phyloP scores from a whole-genome alignment of 2,888 invertebrate species.

The Iselma pallidipennis region DNA sequence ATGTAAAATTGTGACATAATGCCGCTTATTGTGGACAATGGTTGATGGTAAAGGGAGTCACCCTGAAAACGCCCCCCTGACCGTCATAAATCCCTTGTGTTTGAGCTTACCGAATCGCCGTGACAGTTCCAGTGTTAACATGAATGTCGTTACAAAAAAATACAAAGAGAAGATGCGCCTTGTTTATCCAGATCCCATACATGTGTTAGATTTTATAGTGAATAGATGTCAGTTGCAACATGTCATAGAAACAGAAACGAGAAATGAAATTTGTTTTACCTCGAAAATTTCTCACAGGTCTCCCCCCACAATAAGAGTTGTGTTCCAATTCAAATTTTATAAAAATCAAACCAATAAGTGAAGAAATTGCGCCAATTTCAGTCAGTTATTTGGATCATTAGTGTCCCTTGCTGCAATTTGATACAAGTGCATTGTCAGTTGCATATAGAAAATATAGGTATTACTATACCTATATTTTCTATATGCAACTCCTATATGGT shows the following conservation, averaged over 20 bases:
- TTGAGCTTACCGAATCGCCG: conserved; percentile 42
- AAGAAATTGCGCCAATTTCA: too few species aligned
- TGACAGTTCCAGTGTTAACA: conserved; percentile 49
- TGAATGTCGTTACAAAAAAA: conserved; percentile 48
- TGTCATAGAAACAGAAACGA: background rate
- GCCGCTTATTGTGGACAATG: background rate
- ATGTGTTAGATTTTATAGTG: conserved; percentile 36
- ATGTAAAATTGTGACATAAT: too few species aligned
- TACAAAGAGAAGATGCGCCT: conserved; percentile 51
- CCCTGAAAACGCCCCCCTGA: conserved; percentile 1
- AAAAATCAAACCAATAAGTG: too few species aligned
- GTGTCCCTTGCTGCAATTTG: too few species aligned
- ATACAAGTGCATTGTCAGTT: too few species aligned
- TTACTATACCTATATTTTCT: too few species aligned
- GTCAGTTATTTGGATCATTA: too few species aligned
- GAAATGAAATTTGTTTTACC: background rate
- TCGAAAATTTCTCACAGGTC: background rate
- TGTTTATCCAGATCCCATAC: conserved; percentile 46
- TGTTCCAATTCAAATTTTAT: too few species aligned
- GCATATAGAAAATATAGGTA: too few species aligned
- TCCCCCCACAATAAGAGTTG: background rate
- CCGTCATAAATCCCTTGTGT: conserved; percentile 40
- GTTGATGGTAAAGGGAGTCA: background rate
- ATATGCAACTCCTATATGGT: too few species aligned
- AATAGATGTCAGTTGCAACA: conserved; percentile 36